Base-by-base conservation (phyloP, 2,888 invertebrate genomes). In the Campopleginae sp. region DNA sequence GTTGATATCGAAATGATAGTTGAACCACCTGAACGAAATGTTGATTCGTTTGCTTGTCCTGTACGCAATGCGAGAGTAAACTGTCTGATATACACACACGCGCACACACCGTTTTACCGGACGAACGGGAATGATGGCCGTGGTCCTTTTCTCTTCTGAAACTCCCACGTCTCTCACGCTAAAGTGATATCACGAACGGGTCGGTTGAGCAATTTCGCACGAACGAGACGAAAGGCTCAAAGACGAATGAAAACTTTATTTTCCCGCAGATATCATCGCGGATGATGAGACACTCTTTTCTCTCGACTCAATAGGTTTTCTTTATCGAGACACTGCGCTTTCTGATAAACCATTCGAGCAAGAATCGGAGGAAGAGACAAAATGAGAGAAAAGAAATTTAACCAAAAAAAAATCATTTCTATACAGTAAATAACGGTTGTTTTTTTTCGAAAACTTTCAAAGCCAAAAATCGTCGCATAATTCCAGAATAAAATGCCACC, bases 1-100 rank as follows among this genome's bases (percentile, higher is more conserved):
- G 77, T 63, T 88, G 78, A 87, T 86, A 86, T 84, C 87, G 86
- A 90, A 90, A 89, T 83, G 85, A 82, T 79, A 79, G 81, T 72
- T 75, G 84, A 76, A 78, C 88, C 89, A 86, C 82, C 87, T 88
- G 88, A 61, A 61, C 66, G 76, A 81, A 86, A 78, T 84, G 78
- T 71, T 72, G 71, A 82, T 58, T 74, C 79, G 70, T 63, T 66
- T 14, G 51, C 44, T 68, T 66, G 46, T 51, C 19, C 63, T 68
- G 77, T 77, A 5, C 33, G 33, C 68, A 71, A 23, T n/a, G 54
- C 33, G 14, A 23, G 12, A 31, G 51, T 51, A 54, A n/a, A 54
- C 44, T 27, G 38, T 44, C 48, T 61, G 27, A 33, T 33, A 65
- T 33, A 65, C 48, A 76, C n/a, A n/a, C 33, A 51, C 33, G 10